phyloP scores from a whole-genome alignment of 2,888 invertebrate species.

The Euproctis similis region DNA sequence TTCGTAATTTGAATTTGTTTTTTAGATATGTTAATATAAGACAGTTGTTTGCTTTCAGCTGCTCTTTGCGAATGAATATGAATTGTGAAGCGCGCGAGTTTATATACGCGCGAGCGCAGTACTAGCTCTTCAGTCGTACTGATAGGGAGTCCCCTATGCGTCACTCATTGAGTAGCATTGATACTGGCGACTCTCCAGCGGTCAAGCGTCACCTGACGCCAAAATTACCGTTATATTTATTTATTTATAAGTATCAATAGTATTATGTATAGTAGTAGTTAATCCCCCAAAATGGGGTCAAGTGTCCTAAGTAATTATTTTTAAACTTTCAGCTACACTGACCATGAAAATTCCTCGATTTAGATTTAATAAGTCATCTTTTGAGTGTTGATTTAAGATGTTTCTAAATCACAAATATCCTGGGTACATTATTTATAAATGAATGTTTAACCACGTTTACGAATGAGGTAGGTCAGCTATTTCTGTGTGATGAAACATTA shows the following conservation, averaged over 20 bases:
- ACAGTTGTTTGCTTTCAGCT: constrained; percentile 10
- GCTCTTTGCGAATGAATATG: constrained; percentile 27
- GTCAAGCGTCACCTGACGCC: constrained; percentile 9
- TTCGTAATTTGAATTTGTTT: constrained; percentile 1
- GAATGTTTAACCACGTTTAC: too few relatives aligned
- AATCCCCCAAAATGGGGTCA: neutral
- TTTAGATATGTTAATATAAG: constrained; percentile 3
- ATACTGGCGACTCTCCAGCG: constrained; percentile 15
- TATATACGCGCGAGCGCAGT: constrained; percentile 32
- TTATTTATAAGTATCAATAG: too few relatives aligned
- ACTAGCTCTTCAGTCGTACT: constrained; percentile 9
- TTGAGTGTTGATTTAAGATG: too few relatives aligned
- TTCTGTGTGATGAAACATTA: too few relatives aligned
- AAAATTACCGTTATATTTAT: constrained; percentile 3
- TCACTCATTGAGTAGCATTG: constrained; percentile 30
- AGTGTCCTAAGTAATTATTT: too few relatives aligned
- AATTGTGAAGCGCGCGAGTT: constrained; percentile 6
- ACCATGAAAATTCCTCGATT: too few relatives aligned
- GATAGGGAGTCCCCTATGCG: constrained; percentile 40
- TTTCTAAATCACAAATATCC: too few relatives aligned
- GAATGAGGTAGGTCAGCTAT: too few relatives aligned
- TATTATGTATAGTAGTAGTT: too few relatives aligned
- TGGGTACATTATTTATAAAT: too few relatives aligned
- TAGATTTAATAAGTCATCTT: too few relatives aligned
- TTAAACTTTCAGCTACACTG: too few relatives aligned